Evolutionary conservation across 2,888 invertebrate species (phyloP), one percentile per base, ranked within the genome.

Genomic region (Dysmachus trigonus): DNA sequence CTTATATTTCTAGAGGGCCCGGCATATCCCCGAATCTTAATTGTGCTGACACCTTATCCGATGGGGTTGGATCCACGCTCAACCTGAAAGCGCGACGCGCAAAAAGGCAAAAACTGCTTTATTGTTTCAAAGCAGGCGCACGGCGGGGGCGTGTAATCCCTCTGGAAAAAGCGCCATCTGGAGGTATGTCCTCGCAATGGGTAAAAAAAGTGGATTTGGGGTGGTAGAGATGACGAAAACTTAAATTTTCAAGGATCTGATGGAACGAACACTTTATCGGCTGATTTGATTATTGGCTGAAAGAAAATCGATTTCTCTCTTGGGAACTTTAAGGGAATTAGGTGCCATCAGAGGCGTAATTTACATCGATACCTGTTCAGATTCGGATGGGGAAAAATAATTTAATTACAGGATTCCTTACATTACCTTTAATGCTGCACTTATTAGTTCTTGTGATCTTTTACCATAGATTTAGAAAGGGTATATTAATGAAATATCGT

Each of bases 251-350:
- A 38, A 41, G 33, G 72, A 83, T 71, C 33, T 31, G 22, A 18
- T n/a, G n/a, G n/a, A n/a, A n/a, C 15, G 41, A 38, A 83, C 38
- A 38, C 83, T n/a, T 83, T 72, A 72, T 71, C 79, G 86, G 72
- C 18, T 86, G 79, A 86, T 86, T 86, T 79, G 86, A 86, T 86
- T 86, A 86, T 86, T 79, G 86, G 79, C 35, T 79, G 79, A 72
- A 86, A 72, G 38, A 79, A 81, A 71, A 86, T 86, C 86, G 72
- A 86, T 86, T 86, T 86, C 35, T 18, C 51, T 27, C 47, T 81
- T 8, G 27, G 13, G 38, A 8, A 82, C 62, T 62, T 71, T 62
- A 81, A 51, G 30, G 81, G 10, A 22, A 33, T 81, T 53, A 31
- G 27, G 1, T 35, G 77, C 27, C 41, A 18, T 22, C 77, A 27